Percentiles rank a stretch among this genome's conserved stretches.
Conservation (phyloP, 2,113 vertebrate species). For the Centropristis striata region DNA sequence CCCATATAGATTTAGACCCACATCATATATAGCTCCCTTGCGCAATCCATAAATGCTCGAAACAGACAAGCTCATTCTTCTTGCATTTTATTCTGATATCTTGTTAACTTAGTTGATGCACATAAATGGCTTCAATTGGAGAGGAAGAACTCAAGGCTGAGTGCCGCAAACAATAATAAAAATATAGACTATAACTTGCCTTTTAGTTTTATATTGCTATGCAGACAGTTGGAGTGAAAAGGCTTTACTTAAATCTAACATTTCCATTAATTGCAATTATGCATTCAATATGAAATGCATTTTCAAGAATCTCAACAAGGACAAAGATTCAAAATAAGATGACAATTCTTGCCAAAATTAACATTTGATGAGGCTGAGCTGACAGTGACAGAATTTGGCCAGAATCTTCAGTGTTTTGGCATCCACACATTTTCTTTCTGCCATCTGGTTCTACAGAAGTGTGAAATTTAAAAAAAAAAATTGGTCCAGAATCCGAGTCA, state of each 20-base stretch:
- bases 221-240: background rate
- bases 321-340: background rate
- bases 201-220: background rate
- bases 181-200: background rate
- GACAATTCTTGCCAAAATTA: conserved; percentile 23
- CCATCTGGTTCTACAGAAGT: conserved; percentile 61
- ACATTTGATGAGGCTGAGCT: conserved; percentile 40
- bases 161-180: background rate
- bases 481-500: conserved; percentile 3
- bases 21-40: too few species aligned
- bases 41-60: too few species aligned
- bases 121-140: too few species aligned
- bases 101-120: too few species aligned
- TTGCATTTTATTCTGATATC: too few species aligned
- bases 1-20: too few species aligned
- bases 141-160: too few species aligned
- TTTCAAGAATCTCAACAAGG: background rate
- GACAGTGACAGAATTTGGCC: conserved; percentile 39
- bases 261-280: background rate
- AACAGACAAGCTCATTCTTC: too few species aligned
- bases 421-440: conserved; percentile 8
- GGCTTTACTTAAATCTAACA: background rate
- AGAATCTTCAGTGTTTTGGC: conserved; percentile 36
- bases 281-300: background rate
- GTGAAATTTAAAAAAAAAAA: conserved; percentile 41